Percentiles rank a stretch among this genome's conserved stretches.
phyloP scores from a whole-genome alignment of 2,113 vertebrate genomes.

The Lampris megalopsis region DNA sequence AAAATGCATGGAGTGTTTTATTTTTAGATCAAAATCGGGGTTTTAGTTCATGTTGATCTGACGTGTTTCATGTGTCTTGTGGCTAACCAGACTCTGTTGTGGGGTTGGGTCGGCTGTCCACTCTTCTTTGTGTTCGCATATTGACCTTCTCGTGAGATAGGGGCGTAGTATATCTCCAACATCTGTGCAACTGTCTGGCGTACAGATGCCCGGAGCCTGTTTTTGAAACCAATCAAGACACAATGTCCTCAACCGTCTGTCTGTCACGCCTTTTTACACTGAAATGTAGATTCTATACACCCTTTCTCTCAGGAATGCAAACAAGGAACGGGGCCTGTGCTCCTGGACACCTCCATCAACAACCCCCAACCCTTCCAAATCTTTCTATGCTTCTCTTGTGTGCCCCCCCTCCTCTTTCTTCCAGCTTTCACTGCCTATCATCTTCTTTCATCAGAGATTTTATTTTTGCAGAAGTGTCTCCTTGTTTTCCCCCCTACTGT shows the following conservation, averaged over 20 bases:
- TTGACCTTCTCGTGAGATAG: no score
- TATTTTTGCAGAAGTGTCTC: not conserved
- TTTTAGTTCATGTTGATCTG: no score
- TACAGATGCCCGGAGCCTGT: slow-evolving; percentile 39
- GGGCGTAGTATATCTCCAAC: slow-evolving; percentile 26
- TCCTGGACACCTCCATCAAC: slow-evolving; percentile 42
- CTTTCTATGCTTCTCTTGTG: not conserved
- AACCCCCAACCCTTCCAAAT: slow-evolving; percentile 6
- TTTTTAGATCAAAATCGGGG: no score
- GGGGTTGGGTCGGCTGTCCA: no score
- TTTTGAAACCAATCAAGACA: slow-evolving; percentile 42
- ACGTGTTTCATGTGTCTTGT: no score
- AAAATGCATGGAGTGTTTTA: no score
- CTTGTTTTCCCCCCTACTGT: not conserved
- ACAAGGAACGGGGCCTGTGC: slow-evolving; percentile 11
- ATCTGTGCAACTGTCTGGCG: slow-evolving; percentile 23
- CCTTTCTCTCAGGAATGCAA: slow-evolving; percentile 52
- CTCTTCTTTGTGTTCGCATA: no score
- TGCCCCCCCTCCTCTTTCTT: not conserved
- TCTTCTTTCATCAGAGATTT: not conserved
- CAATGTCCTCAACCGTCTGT: not conserved
- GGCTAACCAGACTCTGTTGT: no score
- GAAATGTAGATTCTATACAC: slow-evolving; percentile 10
- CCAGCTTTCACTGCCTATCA: not conserved
- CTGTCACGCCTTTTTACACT: not conserved